These are phyloP conservation scores for Diarsia dahlii DNA, from an alignment of 2,888 invertebrate genomes.

Conservation along the genomic window DNA sequence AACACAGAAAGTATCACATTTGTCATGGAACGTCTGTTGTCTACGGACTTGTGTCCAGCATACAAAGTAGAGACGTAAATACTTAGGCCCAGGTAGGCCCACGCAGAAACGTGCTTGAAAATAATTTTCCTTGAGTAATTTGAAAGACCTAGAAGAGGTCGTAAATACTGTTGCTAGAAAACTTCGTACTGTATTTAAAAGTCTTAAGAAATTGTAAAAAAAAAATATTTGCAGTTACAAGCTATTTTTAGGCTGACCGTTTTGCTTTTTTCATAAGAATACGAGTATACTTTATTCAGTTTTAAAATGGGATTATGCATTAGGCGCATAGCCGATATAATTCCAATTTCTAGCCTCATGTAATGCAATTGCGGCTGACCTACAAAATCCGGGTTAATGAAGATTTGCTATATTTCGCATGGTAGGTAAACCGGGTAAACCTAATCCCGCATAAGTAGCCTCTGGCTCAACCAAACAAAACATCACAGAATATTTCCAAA, in stretches of 20 bases:
- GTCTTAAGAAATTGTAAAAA: not conserved
- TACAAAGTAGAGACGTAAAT: conserved; percentile 33
- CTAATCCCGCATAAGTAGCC: not conserved
- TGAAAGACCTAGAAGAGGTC: not conserved
- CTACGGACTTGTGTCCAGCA: conserved; percentile 33
- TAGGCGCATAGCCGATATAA: not conserved
- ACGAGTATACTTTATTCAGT: not conserved
- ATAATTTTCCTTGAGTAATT: not conserved
- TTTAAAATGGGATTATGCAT: not conserved
- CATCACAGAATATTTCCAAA: not conserved
- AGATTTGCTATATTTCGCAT: not conserved
- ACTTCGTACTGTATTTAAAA: not conserved
- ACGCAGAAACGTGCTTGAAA: not conserved
- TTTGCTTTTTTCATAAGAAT: not conserved
- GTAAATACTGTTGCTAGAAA: not conserved
- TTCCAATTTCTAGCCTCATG: not conserved
- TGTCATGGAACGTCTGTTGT: conserved; percentile 54
- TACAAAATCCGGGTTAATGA: not conserved
- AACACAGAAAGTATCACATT: conserved; percentile 61
- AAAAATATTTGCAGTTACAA: not conserved
- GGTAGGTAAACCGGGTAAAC: not conserved
- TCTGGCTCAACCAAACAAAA: not conserved
- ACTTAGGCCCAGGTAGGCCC: not conserved
- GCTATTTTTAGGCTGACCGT: not conserved
- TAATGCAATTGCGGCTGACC: not conserved